Percentiles rank a stretch among this genome's conserved stretches.
phyloP scores from a whole-genome alignment of 2,888 invertebrate species.

The Cataglyphis rosenhaueri region DNA sequence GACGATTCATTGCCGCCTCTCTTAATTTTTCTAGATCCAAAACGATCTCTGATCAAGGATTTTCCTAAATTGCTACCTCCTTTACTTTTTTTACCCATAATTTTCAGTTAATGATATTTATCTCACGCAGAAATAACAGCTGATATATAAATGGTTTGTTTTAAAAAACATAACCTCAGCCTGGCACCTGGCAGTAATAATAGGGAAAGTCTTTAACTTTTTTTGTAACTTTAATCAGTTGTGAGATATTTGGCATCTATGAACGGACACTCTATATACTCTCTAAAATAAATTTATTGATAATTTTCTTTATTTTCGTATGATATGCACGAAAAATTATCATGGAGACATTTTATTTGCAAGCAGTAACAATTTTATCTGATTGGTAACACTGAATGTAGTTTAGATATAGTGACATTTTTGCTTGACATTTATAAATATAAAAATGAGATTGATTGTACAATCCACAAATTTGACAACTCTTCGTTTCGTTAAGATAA shows the following conservation, averaged over 20 bases:
- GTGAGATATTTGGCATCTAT: too few species aligned
- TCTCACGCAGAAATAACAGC: neutral
- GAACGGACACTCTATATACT: neutral
- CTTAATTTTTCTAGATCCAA: slow-evolving; percentile 88
- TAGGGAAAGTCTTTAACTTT: too few species aligned
- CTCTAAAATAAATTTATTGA: neutral
- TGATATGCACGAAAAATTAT: neutral
- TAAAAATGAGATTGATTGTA: too few species aligned
- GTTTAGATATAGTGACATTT: neutral
- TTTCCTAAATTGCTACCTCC: slow-evolving; percentile 87
- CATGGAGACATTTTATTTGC: neutral
- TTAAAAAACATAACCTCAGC: slow-evolving; percentile 29
- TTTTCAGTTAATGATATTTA: neutral
- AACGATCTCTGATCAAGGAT: slow-evolving; percentile 91
- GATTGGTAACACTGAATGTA: neutral
- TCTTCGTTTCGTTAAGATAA: too few species aligned
- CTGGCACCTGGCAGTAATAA: neutral
- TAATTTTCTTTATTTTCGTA: neutral
- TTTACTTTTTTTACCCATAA: slow-evolving; percentile 92
- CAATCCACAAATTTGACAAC: too few species aligned
- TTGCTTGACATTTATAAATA: too few species aligned
- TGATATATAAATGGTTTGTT: slow-evolving; percentile 29
- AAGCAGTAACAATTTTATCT: neutral
- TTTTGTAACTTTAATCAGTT: too few species aligned
- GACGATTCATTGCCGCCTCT: slow-evolving; percentile 89